These are phyloP conservation scores for Latrodectus elegans DNA, from an alignment of 2,888 invertebrate genomes.

Conservation along the genomic window DNA sequence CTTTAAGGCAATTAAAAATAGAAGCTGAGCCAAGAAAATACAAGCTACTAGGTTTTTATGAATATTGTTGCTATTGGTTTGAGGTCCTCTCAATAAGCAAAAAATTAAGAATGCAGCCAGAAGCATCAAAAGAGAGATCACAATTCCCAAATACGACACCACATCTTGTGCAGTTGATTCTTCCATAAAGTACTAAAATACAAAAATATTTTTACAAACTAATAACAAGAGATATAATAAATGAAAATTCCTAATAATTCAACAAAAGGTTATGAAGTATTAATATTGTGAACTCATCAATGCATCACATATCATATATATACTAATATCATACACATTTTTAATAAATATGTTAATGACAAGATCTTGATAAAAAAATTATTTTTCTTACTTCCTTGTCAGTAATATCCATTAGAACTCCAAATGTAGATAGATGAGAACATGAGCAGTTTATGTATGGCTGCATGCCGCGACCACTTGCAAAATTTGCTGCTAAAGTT, in stretches of 20 bases:
- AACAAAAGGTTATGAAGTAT: neutral
- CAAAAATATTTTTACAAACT: neutral
- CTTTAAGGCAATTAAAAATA: conserved; percentile 91
- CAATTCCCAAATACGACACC: conserved; percentile 91
- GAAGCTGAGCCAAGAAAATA: conserved; percentile 87
- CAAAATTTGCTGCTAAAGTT: conserved; percentile 66
- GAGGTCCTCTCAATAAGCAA: conserved; percentile 84
- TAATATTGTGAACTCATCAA: too few relatives aligned
- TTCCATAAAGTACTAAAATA: conserved; percentile 80
- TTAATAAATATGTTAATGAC: neutral
- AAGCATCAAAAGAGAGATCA: conserved; percentile 87
- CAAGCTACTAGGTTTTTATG: conserved; percentile 94
- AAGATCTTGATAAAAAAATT: neutral
- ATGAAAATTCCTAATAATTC: neutral
- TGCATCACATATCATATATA: neutral
- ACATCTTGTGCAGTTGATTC: conserved; percentile 89
- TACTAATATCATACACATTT: neutral
- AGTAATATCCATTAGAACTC: conserved; percentile 91
- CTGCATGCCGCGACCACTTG: conserved; percentile 24
- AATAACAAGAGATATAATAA: neutral
- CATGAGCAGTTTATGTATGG: conserved; percentile 89
- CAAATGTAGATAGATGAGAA: conserved; percentile 91
- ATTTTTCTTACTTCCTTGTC: conserved; percentile 83
- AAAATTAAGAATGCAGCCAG: conserved; percentile 86
- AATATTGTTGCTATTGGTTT: conserved; percentile 89